phyloP scores from a whole-genome alignment of 2,888 invertebrate species.

The Petrolisthes manimaculis region DNA sequence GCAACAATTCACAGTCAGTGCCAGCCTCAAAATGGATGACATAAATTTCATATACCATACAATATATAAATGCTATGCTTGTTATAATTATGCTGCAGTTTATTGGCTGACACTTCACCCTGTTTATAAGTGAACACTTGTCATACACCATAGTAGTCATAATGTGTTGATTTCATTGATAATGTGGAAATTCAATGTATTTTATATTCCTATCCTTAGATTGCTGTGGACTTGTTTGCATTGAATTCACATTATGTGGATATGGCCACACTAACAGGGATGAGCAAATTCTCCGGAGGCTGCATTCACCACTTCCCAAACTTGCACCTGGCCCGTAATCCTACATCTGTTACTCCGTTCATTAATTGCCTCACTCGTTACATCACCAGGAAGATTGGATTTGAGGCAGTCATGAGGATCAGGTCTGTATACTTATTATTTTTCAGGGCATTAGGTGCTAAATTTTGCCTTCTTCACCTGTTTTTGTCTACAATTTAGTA shows the following conservation, averaged over 20 bases:
- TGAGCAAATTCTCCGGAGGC: slow-evolving; percentile 95
- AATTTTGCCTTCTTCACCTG: background rate
- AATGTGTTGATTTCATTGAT: too few species aligned
- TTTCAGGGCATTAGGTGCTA: background rate
- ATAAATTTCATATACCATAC: too few species aligned
- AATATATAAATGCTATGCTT: too few species aligned
- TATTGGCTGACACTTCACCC: too few species aligned
- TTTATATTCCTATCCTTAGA: slow-evolving; percentile 67
- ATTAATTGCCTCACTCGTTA: slow-evolving; percentile 84
- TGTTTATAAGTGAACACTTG: too few species aligned
- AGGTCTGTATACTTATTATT: slow-evolving; percentile 73
- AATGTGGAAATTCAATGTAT: too few species aligned
- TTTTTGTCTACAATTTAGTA: background rate
- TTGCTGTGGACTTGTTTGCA: slow-evolving; percentile 95
- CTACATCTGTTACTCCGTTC: slow-evolving; percentile 81
- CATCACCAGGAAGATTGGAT: slow-evolving; percentile 95
- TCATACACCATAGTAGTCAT: too few species aligned
- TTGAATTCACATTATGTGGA: slow-evolving; percentile 94
- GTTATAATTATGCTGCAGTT: too few species aligned
- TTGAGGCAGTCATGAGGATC: slow-evolving; percentile 98
- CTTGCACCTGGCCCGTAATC: slow-evolving; percentile 81
- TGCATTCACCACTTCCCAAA: slow-evolving; percentile 90
- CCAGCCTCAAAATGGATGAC: background rate
- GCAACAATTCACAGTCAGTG: background rate
- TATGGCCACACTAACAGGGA: slow-evolving; percentile 91